These are phyloP conservation scores for Thunnus albacares DNA, from an alignment of 2,797 vertebrate species.

Conservation along the genomic window DNA sequence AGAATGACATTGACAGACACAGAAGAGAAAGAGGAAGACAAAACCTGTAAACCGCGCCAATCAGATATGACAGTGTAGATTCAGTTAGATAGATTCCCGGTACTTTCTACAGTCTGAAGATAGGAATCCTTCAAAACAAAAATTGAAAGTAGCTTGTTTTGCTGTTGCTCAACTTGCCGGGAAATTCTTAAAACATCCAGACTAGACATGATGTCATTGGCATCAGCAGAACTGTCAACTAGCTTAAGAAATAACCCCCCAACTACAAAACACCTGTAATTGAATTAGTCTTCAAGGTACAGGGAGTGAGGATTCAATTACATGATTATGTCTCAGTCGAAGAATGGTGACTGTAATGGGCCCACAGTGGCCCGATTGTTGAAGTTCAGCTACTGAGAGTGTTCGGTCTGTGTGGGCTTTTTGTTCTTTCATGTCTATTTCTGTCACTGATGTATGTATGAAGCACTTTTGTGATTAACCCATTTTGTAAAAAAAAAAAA, in stretches of 20 bases:
- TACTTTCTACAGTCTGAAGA: conserved; percentile 29
- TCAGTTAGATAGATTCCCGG: conserved; percentile 7
- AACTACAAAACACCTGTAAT: conserved; percentile 62
- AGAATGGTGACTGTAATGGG: conserved; percentile 32
- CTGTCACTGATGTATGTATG: background rate
- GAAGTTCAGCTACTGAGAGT: conserved; percentile 32
- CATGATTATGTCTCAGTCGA: conserved; percentile 38
- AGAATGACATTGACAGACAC: conserved; percentile 12
- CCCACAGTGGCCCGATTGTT: conserved; percentile 29
- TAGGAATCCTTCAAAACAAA: conserved; percentile 31
- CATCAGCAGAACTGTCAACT: conserved; percentile 48
- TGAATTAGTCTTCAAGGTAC: conserved; percentile 38
- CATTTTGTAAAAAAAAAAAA: conserved; percentile 1
- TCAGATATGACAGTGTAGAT: conserved; percentile 47
- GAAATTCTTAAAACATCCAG: conserved; percentile 15
- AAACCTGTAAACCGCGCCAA: conserved; percentile 27
- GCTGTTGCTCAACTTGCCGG: background rate
- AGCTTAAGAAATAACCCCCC: conserved; percentile 28
- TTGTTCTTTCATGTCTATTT: conserved; percentile 10
- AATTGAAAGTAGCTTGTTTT: conserved; percentile 14
- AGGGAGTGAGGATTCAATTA: conserved; percentile 49
- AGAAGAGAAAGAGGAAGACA: conserved; percentile 29
- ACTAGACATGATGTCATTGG: conserved; percentile 70
- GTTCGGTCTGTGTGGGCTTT: conserved; percentile 18
- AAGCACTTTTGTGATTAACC: conserved; percentile 10